Evolutionary conservation across 2,797 vertebrate species (phyloP).

Genomic region (Lithobates sylvaticus): DNA sequence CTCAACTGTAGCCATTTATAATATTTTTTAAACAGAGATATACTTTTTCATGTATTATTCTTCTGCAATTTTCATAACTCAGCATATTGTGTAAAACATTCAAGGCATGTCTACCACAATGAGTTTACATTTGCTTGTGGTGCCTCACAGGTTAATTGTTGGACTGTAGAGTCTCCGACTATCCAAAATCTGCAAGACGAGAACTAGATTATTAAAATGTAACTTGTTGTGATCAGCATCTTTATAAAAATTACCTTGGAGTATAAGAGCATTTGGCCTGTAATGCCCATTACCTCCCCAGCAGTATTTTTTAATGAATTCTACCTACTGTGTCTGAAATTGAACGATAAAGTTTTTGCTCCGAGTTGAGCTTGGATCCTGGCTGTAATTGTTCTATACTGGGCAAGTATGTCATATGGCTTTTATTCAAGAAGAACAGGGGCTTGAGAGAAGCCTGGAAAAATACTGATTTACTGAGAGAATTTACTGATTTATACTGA

Average conservation of each 20-base stretch:
- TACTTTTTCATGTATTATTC: too few species aligned
- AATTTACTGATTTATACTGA: too few species aligned
- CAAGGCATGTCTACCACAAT: too few species aligned
- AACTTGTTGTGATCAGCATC: constrained; percentile 55
- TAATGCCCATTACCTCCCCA: constrained; percentile 56
- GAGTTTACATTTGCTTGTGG: neutral
- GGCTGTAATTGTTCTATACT: constrained; percentile 37
- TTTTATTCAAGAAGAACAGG: neutral
- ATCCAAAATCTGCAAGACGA: constrained; percentile 7
- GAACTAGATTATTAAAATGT: constrained; percentile 49
- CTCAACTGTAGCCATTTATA: too few species aligned
- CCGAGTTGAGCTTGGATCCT: constrained; percentile 28
- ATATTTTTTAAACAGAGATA: too few species aligned
- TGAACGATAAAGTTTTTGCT: constrained; percentile 50
- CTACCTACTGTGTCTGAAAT: constrained; percentile 58
- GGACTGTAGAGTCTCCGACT: too few species aligned
- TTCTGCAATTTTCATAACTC: too few species aligned
- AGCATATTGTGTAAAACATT: too few species aligned
- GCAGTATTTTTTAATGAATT: constrained; percentile 59
- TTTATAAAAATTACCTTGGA: constrained; percentile 54
- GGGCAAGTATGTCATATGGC: constrained; percentile 12
- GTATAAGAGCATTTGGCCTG: constrained; percentile 53
- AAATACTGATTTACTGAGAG: neutral
- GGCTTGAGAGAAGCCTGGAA: neutral
- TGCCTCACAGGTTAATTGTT: constrained; percentile 12